Base-by-base conservation (phyloP, 1,140 invertebrate species). In the Meloidogyne floridensis region DNA sequence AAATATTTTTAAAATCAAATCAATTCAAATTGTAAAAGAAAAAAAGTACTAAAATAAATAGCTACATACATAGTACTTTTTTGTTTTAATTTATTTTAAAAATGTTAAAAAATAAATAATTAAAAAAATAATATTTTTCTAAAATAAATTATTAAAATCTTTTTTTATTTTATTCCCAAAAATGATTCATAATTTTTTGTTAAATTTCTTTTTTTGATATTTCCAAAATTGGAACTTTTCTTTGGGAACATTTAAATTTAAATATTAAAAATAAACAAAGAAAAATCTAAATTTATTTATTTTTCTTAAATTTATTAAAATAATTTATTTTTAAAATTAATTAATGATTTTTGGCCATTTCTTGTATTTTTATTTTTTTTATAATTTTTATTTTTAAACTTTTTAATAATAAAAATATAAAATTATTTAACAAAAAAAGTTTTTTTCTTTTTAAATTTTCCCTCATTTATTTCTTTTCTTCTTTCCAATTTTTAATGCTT, bases 401-500 rank as follows among this genome's bases (percentile, higher is more conserved):
- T 47, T 47, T 47, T 72, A 20, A 20, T 43, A 72, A 11, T n/a
- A 72, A 13, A 72, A 72, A 72, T 72, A n/a, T 15, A 13, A 13
- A 47, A 47, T 6, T 47, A 53, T 53, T 47, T 15, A 42, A 47
- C 15, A 32, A 15, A 73, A 47, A 47, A 47, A 8, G 51, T 6
- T 73, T 73, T n/a, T 47, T 20, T 73, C 32, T 73, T 73, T 47
- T 47, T 47, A 6, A 6, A 47, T 47, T 47, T 47, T 47, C 47
- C 47, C 47, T 47, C 47, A 47, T 47, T 47, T 47, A 6, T 47
- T 47, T 47, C 4, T 47, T 47, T 47, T 6, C 9, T 71, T 71
- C 32, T 71, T 71, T 71, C n/a, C 69, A 73, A 73, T 42, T 73
- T 73, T 73, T 73, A 53, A 43, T 73, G 42, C 51, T 73, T 43